Evolutionary conservation across 2,888 invertebrate species (phyloP).

Genomic region (Phengaris alcon): DNA sequence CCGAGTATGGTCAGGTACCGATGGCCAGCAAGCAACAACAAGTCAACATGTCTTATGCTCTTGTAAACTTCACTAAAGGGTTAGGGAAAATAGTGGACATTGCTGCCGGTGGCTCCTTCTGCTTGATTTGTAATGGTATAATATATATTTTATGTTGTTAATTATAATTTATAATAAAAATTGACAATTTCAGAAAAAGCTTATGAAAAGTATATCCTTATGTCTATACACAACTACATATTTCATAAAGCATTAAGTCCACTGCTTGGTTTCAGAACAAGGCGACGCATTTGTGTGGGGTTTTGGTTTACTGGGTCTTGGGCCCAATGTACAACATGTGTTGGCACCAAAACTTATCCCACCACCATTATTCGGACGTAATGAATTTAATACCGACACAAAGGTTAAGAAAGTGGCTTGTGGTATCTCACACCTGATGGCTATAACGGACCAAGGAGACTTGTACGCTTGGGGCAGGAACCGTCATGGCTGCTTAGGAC

Average conservation of each 20-base stretch:
- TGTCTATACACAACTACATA: not conserved
- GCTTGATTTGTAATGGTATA: slow-evolving; percentile 88
- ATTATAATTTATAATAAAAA: no score
- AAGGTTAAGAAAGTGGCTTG: slow-evolving; percentile 83
- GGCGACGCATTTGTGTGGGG: slow-evolving; percentile 97
- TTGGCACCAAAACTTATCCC: slow-evolving; percentile 86
- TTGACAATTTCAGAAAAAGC: no score
- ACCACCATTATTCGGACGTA: slow-evolving; percentile 89
- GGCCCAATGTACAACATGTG: slow-evolving; percentile 86
- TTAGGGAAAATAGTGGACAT: slow-evolving; percentile 89
- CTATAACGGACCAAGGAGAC: slow-evolving; percentile 89
- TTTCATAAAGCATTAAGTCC: not conserved
- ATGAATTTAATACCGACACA: slow-evolving; percentile 87
- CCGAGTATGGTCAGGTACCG: slow-evolving; percentile 93
- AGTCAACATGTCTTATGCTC: slow-evolving; percentile 83
- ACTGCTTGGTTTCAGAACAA: slow-evolving; percentile 74
- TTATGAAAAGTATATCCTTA: no score
- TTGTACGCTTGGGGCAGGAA: slow-evolving; percentile 96
- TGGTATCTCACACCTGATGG: slow-evolving; percentile 87
- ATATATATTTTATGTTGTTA: not conserved
- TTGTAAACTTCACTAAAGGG: slow-evolving; percentile 79
- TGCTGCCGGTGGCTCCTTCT: slow-evolving; percentile 92
- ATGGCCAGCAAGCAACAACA: slow-evolving; percentile 80
- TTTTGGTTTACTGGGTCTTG: slow-evolving; percentile 93
- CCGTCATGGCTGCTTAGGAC: slow-evolving; percentile 88